Evolutionary conservation across 2,797 vertebrate genomes (phyloP).

Genomic region (Sebastes melanostomus): DNA sequence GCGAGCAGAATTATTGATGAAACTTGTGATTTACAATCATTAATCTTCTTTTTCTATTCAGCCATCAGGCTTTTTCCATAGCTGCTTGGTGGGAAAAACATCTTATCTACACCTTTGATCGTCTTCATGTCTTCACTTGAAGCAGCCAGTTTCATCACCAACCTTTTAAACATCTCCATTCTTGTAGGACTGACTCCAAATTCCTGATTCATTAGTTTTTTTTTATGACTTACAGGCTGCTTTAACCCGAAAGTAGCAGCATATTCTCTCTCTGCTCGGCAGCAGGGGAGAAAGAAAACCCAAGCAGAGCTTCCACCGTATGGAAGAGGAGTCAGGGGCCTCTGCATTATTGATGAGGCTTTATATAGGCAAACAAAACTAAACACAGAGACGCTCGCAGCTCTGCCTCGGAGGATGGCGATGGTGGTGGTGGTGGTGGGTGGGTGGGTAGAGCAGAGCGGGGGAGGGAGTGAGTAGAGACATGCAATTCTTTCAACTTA

Average conservation of each 20-base stretch:
- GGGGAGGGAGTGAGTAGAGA: conserved; percentile 47
- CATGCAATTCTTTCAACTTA: conserved; percentile 60
- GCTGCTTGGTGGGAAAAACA: background rate
- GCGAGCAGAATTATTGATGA: too few relatives aligned
- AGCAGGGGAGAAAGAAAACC: conserved; percentile 48
- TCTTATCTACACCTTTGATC: background rate
- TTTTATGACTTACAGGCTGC: background rate
- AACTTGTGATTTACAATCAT: background rate
- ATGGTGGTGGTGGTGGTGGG: conserved; percentile 28
- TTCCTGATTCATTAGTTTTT: conserved; percentile 18
- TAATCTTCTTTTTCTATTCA: background rate
- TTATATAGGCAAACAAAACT: conserved; percentile 80
- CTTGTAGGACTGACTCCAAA: background rate
- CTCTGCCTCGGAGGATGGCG: conserved; percentile 58
- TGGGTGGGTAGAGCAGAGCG: conserved; percentile 36
- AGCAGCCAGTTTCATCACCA: background rate
- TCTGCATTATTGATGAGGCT: conserved; percentile 80
- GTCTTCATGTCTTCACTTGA: conserved; percentile 8
- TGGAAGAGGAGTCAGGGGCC: conserved; percentile 74
- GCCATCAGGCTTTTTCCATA: background rate
- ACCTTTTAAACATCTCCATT: background rate
- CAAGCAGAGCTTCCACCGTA: conserved; percentile 56
- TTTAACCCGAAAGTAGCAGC: conserved; percentile 23
- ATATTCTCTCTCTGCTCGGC: conserved; percentile 21
- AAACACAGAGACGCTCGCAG: conserved; percentile 69